phyloP scores from a whole-genome alignment of 2,888 invertebrate genomes.

The Drosophila longiperda region DNA sequence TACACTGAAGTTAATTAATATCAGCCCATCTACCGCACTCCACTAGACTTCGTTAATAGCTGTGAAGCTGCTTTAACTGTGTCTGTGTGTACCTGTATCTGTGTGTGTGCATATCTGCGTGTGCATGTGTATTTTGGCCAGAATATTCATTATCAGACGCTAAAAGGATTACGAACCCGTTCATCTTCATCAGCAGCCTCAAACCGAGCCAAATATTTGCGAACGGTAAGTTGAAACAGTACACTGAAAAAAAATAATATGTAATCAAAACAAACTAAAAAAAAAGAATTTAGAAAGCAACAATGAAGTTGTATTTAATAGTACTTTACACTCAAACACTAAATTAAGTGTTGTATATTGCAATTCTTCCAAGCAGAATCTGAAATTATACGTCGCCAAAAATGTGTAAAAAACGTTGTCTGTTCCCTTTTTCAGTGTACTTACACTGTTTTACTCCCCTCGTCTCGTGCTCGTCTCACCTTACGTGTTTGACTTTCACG shows the following conservation, averaged over 20 bases:
- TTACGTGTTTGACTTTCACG: slow-evolving; percentile 61
- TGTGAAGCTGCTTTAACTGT: slow-evolving; percentile 18
- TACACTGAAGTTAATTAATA: slow-evolving; percentile 49
- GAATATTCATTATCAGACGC: slow-evolving; percentile 75
- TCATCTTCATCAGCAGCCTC: slow-evolving; percentile 68
- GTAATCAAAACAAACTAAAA: background rate
- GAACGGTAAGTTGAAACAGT: slow-evolving; percentile 64
- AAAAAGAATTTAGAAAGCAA: background rate
- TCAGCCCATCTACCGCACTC: slow-evolving; percentile 2
- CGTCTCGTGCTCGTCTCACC: background rate
- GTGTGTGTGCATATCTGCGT: background rate
- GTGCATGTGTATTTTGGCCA: slow-evolving; percentile 28
- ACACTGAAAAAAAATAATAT: background rate
- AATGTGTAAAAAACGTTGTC: background rate
- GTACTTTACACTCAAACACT: background rate
- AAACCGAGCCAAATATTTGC: slow-evolving; percentile 62
- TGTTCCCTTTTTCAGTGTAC: background rate
- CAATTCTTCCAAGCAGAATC: background rate
- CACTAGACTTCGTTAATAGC: slow-evolving; percentile 61
- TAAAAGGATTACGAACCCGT: slow-evolving; percentile 77
- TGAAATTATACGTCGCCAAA: background rate
- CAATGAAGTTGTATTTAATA: background rate
- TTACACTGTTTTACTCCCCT: slow-evolving; percentile 14
- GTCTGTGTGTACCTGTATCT: slow-evolving; percentile 4
- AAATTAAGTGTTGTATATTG: background rate